Evolutionary conservation across 2,113 vertebrate genomes (phyloP).

Genomic region (Gavia stellata): DNA sequence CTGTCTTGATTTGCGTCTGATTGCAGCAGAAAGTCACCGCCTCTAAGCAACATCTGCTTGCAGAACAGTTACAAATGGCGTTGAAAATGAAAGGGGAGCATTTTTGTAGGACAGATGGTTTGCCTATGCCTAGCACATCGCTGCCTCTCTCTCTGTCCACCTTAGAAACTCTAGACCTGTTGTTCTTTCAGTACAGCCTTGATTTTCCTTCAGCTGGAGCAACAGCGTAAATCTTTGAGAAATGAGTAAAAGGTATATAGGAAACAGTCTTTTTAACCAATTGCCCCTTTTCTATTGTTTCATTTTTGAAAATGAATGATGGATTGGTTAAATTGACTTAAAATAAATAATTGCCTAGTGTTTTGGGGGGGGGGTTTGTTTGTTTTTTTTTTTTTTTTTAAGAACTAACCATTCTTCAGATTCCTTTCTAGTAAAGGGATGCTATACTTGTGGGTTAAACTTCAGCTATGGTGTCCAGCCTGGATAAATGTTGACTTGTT

Average conservation of each 20-base stretch:
- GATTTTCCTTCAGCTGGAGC: neutral
- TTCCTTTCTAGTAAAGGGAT: neutral
- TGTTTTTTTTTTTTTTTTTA: neutral
- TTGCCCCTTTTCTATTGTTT: neutral
- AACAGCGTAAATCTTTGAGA: neutral
- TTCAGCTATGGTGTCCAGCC: neutral
- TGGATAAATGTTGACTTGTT: neutral
- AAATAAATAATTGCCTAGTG: neutral
- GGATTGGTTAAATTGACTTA: neutral
- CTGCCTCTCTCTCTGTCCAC: neutral
- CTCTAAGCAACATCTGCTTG: neutral
- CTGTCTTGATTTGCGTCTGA: neutral
- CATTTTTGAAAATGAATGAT: neutral
- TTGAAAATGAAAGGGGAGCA: neutral
- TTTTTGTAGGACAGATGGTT: neutral
- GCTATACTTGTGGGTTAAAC: neutral
- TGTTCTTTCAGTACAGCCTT: neutral
- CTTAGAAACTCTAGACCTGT: neutral
- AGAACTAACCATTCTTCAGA: neutral
- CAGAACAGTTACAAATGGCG: neutral
- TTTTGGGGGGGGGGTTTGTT: too few species aligned
- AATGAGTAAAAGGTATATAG: neutral
- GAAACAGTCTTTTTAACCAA: neutral
- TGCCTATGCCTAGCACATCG: neutral
- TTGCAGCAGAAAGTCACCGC: neutral